Percentiles rank a stretch among this genome's conserved stretches.
Conservation (phyloP, 2,797 vertebrate genomes). For the Carcharodon carcharias region DNA sequence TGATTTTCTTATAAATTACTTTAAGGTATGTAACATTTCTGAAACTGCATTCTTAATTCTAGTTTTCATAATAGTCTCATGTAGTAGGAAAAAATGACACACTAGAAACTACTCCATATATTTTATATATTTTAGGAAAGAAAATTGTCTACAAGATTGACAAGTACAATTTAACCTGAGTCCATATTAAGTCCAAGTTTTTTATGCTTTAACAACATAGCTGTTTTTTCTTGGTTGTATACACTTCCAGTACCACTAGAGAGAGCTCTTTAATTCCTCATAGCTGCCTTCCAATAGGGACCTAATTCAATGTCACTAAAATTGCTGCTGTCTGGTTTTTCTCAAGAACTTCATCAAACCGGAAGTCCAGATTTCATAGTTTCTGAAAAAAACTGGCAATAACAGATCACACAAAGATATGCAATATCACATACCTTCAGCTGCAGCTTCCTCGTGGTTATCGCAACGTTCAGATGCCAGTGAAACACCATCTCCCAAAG, state of each 20-base stretch:
- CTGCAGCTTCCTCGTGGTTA: conserved; percentile 75
- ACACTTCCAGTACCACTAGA: conserved; percentile 57
- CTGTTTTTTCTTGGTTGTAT: conserved; percentile 52
- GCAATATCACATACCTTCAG: conserved; percentile 63
- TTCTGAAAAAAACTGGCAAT: conserved; percentile 43
- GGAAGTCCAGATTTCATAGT: not conserved
- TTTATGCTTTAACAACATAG: not conserved
- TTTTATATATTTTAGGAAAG: not conserved
- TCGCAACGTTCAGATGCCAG: conserved; percentile 77
- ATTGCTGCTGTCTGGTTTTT: conserved; percentile 44
- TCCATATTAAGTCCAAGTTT: not conserved
- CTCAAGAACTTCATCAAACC: conserved; percentile 38
- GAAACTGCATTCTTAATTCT: not conserved
- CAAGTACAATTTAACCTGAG: not conserved
- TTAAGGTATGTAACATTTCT: not conserved
- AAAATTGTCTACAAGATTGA: not conserved
- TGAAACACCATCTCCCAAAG: conserved; percentile 65
- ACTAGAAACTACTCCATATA: not conserved
- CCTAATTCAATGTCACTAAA: not conserved
- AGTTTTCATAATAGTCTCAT: not conserved
- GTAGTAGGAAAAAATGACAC: not conserved
- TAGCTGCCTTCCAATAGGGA: conserved; percentile 46
- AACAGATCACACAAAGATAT: conserved; percentile 42
- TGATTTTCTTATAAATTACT: not conserved
- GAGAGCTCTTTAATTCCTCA: conserved; percentile 68